phyloP scores from a whole-genome alignment of 1,140 invertebrate species.

The Procambarus clarkii region DNA sequence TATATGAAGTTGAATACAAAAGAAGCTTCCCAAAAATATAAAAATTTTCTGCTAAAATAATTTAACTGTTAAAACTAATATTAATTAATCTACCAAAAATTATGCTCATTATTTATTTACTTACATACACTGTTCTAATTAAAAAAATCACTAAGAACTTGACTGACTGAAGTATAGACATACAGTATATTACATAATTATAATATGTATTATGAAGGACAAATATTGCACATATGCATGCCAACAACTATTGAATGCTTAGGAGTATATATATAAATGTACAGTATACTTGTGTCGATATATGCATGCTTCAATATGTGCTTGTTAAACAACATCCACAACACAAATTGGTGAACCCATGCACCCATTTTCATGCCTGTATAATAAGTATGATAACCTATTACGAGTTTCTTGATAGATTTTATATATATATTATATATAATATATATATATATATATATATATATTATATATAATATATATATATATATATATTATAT shows the following conservation, averaged over 20 bases:
- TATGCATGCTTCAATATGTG: background rate
- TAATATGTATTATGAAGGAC: background rate
- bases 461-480: no score
- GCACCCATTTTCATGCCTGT: background rate
- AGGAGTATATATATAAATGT: background rate
- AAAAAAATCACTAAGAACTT: background rate
- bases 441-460: no score
- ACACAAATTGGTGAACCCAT: background rate
- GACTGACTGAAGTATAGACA: background rate
- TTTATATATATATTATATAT: no score
- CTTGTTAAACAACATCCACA: background rate
- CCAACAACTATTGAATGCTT: background rate
- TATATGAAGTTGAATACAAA: background rate
- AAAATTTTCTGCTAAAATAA: background rate
- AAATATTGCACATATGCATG: constrained; percentile 4
- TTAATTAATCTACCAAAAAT: background rate
- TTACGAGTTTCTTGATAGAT: no score
- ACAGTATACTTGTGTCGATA: background rate
- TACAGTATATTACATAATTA: background rate
- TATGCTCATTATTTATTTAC: background rate
- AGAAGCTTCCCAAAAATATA: background rate
- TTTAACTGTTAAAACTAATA: background rate
- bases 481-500: no score
- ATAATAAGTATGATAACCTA: no score
- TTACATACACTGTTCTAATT: background rate